These are phyloP conservation scores for Acromyrmex echinatior DNA, from an alignment of 1,140 invertebrate species.

Conservation along the genomic window DNA sequence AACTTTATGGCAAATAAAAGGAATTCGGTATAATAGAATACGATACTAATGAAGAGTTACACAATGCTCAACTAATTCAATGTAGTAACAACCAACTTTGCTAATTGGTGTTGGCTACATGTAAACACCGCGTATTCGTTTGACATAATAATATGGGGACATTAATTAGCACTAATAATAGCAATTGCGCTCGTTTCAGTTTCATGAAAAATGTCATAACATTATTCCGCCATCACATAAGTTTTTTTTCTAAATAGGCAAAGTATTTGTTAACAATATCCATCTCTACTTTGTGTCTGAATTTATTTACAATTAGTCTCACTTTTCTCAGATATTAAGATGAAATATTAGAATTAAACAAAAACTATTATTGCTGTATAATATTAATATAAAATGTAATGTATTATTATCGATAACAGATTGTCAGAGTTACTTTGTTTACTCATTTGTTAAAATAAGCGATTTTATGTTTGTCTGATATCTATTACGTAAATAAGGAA, in stretches of 20 bases:
- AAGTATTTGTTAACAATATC: slow-evolving; percentile 1
- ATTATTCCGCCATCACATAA: neutral
- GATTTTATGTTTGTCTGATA: neutral
- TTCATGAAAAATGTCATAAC: neutral
- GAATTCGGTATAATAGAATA: neutral
- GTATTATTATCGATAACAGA: neutral
- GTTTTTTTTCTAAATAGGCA: neutral
- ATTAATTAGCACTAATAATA: slow-evolving; percentile 42
- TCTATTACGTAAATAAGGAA: slow-evolving; percentile 55
- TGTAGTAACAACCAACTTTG: slow-evolving; percentile 21
- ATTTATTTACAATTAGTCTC: neutral
- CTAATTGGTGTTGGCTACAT: slow-evolving; percentile 16
- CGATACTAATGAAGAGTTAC: slow-evolving; percentile 8
- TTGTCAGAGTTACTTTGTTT: neutral
- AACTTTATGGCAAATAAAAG: neutral
- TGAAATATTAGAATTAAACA: neutral
- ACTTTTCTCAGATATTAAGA: neutral
- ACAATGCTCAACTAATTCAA: slow-evolving; percentile 1
- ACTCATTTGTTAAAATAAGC: slow-evolving; percentile 18
- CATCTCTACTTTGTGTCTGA: neutral
- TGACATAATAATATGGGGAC: slow-evolving; percentile 22
- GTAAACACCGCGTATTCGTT: slow-evolving; percentile 2
- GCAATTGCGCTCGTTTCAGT: neutral
- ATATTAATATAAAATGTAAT: neutral
- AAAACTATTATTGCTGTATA: slow-evolving; percentile 13